Evolutionary conservation across 2,888 invertebrate genomes (phyloP), one percentile per base, ranked within the genome.

Genomic region (Luperina nickerlii): DNA sequence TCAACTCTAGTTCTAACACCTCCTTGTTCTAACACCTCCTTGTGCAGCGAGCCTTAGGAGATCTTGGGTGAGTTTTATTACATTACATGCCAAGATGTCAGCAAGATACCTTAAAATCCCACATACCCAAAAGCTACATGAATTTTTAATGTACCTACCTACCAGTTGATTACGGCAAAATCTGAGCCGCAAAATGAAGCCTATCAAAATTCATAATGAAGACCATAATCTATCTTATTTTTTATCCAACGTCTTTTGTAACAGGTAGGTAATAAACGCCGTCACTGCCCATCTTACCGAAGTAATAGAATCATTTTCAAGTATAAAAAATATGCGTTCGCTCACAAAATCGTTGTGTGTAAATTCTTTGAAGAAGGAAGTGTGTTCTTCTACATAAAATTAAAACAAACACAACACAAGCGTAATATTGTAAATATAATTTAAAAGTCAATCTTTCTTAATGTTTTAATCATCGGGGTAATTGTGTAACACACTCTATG

Each of bases 1-100:
- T 72, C 60, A n/a, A n/a, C n/a, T n/a, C n/a, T n/a, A 57, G 51
- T 83, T 84, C 32, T 48, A 62, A 67, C 45, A 67, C 78, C 27
- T 77, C n/a, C 42, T 62, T 18, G 24, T 62, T 84, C 32, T 48
- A 62, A 67, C 45, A 67, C 78, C 27, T 77, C n/a, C 42, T 62
- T 18, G 24, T 62, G 48, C 60, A 66, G 20, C 7, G 27, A 65
- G 18, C 60, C 24, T 51, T 51, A 66, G 15, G 9, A 54, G 65
- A 51, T 38, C 70, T 38, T 54, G 27, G n/a, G 45, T 45, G 20
- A 72, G 45, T 7, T 67, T 42, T 11, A 38, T 75, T 6, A 24
- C 18, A 57, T 24, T 68, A 68, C 20, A 48, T 15, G 15, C 27
- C 15, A 48, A 45, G 7, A 60, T 54, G 8, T 45, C 68, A 54